Conservation (phyloP, 92 coral and sea anemone species). For the Paramuricea clavata region DNA sequence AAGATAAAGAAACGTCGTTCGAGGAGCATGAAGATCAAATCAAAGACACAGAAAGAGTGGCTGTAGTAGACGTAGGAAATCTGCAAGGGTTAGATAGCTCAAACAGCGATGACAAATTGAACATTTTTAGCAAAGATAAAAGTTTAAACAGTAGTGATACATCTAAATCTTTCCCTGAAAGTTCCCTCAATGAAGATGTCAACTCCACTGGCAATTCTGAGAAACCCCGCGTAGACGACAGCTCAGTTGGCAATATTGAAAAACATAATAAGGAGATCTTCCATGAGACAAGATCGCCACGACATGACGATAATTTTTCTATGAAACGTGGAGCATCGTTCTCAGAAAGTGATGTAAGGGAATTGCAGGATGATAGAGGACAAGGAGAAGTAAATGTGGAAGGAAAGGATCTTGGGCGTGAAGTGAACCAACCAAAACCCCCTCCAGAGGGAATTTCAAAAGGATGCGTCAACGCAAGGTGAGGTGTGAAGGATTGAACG, state of each 20-base stretch:
- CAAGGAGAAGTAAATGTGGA: constrained; percentile 26
- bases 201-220: not conserved
- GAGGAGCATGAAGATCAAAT: not conserved
- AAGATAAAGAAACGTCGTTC: not conserved
- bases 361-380: constrained; percentile 14
- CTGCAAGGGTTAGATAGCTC: constrained; percentile 12
- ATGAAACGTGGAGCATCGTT: constrained; percentile 12
- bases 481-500: constrained; percentile 68
- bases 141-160: constrained; percentile 5
- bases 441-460: constrained; percentile 89
- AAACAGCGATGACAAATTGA: constrained; percentile 21
- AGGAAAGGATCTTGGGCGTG: constrained; percentile 47
- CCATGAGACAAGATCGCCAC: not conserved
- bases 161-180: constrained; percentile 19
- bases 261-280: not conserved
- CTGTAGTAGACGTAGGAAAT: not conserved
- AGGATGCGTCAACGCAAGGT: constrained; percentile 79
- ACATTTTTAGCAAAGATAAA: constrained; percentile 9
- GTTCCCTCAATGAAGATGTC: not conserved
- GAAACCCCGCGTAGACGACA: not conserved
- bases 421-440: constrained; percentile 80
- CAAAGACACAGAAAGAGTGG: constrained; percentile 7
- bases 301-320: not conserved
- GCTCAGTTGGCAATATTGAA: not conserved
- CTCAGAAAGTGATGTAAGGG: constrained; percentile 20